Base-by-base conservation (phyloP, 2,888 invertebrate species). In the Trissonchulus latispiculum region DNA sequence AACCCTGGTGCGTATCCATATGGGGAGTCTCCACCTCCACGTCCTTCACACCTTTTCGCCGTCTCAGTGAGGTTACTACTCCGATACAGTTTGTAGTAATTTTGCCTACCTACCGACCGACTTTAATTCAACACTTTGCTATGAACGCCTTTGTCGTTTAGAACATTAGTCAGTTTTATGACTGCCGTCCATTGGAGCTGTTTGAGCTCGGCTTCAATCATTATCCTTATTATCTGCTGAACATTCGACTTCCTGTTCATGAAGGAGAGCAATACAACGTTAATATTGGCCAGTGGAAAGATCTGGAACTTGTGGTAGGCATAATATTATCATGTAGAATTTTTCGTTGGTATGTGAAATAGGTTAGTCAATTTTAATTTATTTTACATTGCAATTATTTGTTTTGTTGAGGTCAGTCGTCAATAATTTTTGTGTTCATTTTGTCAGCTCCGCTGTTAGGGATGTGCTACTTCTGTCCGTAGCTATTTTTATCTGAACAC, bases 181-280 rank as follows among this genome's bases (percentile, higher is more conserved):
- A 91, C 74, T 99, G 99, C 84, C 90, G 91, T 36, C 88, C 91
- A 76, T 88, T 99, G 76, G 94, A 96, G n/a, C 85, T 99, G 29
- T 99, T 99, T 86, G 97, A 99, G 85, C 86, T 99, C 37, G 96
- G 97, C 23, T 93, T 94, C 69, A 86, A 95, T 74, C 91, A 91
- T 82, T 93, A 99, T 83, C 95, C 97, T 83, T 96, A 88, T 84
- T 99, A 99, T 84, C 86, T 99, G 72, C 85, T 99, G 36, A 99
- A 99, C 85, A 87, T 99, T 67, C 89, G 95, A 71, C 86, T 99
- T 69, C 95, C 95, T 0, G 89, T 90, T 33, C 37, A 73, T 18
- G 71, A 29, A 18, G 33, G 37, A 28, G 2, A 23, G 2, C 2
- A 23, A 35, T 89, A 90, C 82, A 94, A 94, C 83, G 86, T 89